phyloP scores from a whole-genome alignment of 2,797 vertebrate genomes.

The Peromyscus aztecus region DNA sequence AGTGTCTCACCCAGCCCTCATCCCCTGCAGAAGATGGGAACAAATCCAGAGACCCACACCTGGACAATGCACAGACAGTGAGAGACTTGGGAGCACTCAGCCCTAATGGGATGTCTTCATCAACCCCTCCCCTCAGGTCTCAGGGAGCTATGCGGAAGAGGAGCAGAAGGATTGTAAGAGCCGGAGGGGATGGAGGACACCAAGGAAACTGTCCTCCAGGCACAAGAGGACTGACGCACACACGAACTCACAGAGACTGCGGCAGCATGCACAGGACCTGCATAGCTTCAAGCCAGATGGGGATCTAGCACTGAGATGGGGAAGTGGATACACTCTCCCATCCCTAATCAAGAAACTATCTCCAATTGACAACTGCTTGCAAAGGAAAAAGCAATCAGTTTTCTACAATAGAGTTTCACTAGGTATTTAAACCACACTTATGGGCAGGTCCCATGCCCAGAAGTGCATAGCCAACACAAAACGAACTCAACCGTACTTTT shows the following conservation, averaged over 20 bases:
- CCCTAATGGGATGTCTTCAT: not conserved
- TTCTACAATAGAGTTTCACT: not conserved
- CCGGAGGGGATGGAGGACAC: too few species aligned
- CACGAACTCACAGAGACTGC: not conserved
- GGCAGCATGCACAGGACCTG: not conserved
- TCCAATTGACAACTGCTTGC: not conserved
- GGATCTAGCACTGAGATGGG: not conserved
- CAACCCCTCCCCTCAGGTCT: not conserved
- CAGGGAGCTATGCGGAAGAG: not conserved
- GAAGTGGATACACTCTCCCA: not conserved
- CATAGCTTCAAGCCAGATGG: not conserved
- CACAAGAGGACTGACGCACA: not conserved
- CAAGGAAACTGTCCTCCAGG: not conserved
- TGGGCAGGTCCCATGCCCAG: not conserved
- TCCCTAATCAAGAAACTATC: not conserved
- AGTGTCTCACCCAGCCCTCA: too few species aligned
- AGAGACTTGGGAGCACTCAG: not conserved
- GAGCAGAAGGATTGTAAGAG: not conserved
- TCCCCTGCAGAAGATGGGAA: too few species aligned
- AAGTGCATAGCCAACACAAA: not conserved
- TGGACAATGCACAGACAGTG: not conserved
- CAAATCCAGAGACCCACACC: not conserved
- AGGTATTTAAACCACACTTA: not conserved
- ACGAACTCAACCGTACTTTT: not conserved
- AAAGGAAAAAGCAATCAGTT: not conserved